Conservation (phyloP, 2,113 vertebrate genomes). For the Dromiciops gliroides region DNA sequence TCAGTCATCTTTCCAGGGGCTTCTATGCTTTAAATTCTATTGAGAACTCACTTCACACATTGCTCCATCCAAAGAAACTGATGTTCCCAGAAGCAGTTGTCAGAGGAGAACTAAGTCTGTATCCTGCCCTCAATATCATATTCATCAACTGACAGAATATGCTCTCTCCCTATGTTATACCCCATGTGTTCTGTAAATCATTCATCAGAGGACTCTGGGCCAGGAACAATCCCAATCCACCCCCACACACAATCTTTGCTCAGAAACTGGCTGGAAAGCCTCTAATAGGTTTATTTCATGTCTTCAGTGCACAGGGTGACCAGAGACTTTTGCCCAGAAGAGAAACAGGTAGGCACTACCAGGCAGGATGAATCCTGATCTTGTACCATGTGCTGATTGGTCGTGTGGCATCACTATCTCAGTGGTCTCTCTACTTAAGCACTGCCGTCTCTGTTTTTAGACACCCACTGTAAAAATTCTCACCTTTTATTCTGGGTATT, state of each 20-base stretch:
- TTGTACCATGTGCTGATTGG: neutral
- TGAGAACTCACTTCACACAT: neutral
- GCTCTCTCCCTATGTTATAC: neutral
- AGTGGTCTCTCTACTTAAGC: neutral
- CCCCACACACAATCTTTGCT: neutral
- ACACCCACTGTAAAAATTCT: neutral
- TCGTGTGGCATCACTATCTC: neutral
- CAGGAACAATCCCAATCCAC: neutral
- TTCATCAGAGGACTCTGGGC: neutral
- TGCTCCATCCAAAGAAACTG: neutral
- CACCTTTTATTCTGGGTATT: neutral
- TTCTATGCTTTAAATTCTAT: neutral
- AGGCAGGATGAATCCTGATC: neutral
- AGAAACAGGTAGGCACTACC: neutral
- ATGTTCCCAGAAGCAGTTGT: neutral
- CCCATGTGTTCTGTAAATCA: neutral
- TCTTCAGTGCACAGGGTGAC: neutral
- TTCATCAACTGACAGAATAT: neutral
- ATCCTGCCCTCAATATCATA: neutral
- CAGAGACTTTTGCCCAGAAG: neutral
- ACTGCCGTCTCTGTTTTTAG: neutral
- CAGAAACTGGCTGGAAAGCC: neutral
- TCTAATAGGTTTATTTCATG: neutral
- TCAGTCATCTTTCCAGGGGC: neutral
- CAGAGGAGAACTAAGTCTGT: neutral